Percentiles rank a stretch among this genome's conserved stretches.
phyloP scores from a whole-genome alignment of 2,797 vertebrate genomes.

The Mionectes olivaceus region DNA sequence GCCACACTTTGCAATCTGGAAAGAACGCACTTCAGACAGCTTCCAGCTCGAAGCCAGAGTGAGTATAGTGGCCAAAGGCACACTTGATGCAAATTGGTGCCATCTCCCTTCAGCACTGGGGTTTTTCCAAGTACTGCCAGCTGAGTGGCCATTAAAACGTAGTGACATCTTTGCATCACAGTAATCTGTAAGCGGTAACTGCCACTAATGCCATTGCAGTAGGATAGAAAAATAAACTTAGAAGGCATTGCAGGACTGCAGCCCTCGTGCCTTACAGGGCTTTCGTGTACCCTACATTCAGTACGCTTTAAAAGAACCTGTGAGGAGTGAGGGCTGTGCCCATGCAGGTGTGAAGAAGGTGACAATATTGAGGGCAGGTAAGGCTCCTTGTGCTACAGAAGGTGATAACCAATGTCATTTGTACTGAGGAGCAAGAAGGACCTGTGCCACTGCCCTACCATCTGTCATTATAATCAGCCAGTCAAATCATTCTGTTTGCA shows the following conservation, averaged over 20 bases:
- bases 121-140: not conserved
- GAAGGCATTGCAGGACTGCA: not conserved
- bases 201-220: not conserved
- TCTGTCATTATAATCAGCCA: not conserved
- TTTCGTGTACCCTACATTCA: not conserved
- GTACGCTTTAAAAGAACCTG: not conserved
- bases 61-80: not conserved
- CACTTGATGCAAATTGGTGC: not conserved
- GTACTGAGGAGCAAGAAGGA: not conserved
- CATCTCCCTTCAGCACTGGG: not conserved
- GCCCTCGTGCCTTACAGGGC: accelerated
- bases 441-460: not conserved
- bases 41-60: not conserved
- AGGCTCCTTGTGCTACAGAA: not conserved
- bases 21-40: not conserved
- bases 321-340: not conserved
- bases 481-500: not conserved
- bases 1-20: not conserved
- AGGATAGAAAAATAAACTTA: not conserved
- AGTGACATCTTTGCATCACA: not conserved
- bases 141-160: not conserved
- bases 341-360: not conserved
- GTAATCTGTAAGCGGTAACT: not conserved
- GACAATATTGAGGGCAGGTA: not conserved
- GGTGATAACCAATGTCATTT: not conserved